These are phyloP conservation scores for Fregata magnificens DNA, from an alignment of 2,113 vertebrate genomes.

Conservation along the genomic window DNA sequence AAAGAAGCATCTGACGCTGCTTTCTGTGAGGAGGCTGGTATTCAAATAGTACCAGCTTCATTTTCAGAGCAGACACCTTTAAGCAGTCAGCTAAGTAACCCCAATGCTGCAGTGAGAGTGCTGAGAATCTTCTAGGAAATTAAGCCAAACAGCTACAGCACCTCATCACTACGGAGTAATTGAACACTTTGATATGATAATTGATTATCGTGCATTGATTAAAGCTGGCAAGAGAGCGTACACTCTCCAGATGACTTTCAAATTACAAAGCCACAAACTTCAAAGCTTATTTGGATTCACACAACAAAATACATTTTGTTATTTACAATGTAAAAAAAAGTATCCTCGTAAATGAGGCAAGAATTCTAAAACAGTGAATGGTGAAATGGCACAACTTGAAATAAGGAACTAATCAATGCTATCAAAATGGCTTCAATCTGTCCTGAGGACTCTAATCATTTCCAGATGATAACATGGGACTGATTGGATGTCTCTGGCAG, in stretches of 20 bases:
- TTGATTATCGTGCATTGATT: constrained; percentile 61
- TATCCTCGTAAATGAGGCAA: constrained; percentile 51
- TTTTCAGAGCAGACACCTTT: neutral
- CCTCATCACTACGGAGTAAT: neutral
- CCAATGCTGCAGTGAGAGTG: neutral
- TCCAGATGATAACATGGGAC: constrained; percentile 77
- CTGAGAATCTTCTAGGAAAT: constrained; percentile 20
- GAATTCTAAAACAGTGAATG: constrained; percentile 64
- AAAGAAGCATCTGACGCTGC: neutral
- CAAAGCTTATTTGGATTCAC: constrained; percentile 67
- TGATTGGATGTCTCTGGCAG: constrained; percentile 59
- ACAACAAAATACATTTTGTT: constrained; percentile 58
- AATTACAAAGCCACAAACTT: constrained; percentile 70
- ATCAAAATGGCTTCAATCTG: constrained; percentile 86
- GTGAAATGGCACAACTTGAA: constrained; percentile 77
- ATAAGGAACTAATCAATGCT: constrained; percentile 85
- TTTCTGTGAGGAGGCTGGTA: neutral
- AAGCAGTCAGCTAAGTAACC: neutral
- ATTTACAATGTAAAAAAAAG: constrained; percentile 50
- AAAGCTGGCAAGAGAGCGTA: constrained; percentile 49
- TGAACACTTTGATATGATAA: constrained; percentile 73
- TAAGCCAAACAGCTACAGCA: constrained; percentile 29
- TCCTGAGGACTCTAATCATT: constrained; percentile 79
- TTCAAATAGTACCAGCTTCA: neutral
- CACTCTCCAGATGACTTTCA: constrained; percentile 56